phyloP scores from a whole-genome alignment of 2,113 vertebrate genomes.

The Casuarius casuarius region DNA sequence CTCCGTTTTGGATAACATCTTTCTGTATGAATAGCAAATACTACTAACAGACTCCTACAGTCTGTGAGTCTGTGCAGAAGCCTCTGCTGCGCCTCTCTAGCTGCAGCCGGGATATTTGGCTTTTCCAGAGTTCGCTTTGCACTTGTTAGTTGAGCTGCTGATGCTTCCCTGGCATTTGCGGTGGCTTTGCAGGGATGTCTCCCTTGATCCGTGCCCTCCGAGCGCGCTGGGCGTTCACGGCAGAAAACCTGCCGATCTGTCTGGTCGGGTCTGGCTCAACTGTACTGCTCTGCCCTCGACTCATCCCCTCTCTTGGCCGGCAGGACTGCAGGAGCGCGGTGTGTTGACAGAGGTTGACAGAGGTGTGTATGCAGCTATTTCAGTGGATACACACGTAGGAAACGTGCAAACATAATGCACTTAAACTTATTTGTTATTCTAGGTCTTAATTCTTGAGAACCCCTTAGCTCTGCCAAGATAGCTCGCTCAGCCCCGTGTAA shows the following conservation, averaged over 20 bases:
- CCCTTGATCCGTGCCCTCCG: accelerated
- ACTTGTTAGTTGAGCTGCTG: not conserved
- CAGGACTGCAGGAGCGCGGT: accelerated
- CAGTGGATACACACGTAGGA: accelerated
- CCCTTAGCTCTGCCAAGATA: accelerated
- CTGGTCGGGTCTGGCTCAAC: not conserved
- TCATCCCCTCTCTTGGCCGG: not conserved
- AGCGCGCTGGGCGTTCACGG: accelerated
- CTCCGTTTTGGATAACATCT: not conserved
- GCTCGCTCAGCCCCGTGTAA: accelerated
- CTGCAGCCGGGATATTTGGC: not conserved
- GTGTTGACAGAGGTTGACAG: not conserved
- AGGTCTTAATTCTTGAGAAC: not conserved
- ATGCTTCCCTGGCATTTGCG: not conserved
- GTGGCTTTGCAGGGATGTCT: not conserved
- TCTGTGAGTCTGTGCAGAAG: not conserved
- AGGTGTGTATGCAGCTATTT: not conserved
- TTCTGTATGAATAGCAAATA: slow-evolving; percentile 1
- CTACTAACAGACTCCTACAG: not conserved
- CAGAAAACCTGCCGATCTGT: not conserved
- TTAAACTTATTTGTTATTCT: not conserved
- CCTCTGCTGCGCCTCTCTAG: not conserved
- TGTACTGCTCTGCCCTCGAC: not conserved
- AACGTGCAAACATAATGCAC: accelerated
- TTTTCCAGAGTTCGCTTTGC: not conserved